Base-by-base conservation (phyloP, 2,888 invertebrate genomes). In the Lobophora halterata region DNA sequence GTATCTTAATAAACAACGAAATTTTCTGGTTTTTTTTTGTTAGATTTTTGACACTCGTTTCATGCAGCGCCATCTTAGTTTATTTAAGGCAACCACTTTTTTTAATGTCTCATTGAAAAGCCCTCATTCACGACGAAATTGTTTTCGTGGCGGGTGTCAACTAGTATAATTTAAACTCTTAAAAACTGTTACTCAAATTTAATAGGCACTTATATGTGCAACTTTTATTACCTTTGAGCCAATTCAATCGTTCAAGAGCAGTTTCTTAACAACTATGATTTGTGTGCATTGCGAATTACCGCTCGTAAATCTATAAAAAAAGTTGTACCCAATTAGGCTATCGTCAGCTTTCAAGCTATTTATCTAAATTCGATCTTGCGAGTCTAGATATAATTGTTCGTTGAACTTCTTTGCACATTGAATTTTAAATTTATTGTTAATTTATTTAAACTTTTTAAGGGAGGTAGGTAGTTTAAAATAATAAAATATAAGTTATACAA, bases 221-320 rank as follows among this genome's bases (percentile, higher is more conserved):
- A 32, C 32, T 30, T 39, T 40, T 39, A 42, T 30, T 19, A 32
- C 19, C 16, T 8, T 8, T 20, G 31, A 29, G 25, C 47, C 44
- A 48, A 44, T 48, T 44, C 24, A 20, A 28, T n/a, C n/a, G n/a
- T n/a, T n/a, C n/a, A n/a, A n/a, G n/a, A 24, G 39, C 36, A 10
- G 29, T 43, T 39, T 37, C 42, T 30, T 34, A 41, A 35, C 37
- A 21, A 38, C 40, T 40, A 34, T 42, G 42, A 42, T 43, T 35
- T 44, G 32, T 28, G 27, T 30, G 42, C 34, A 42, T 49, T 42
- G 45, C 45, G 39, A 46, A 49, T 43, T 49, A 40, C 24, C 9
- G 26, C 23, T 49, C 42, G 33, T 49, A 49, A 49, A 45, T 27
- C 24, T 29, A 20, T 27, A 33, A 40, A 47, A 47, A 47, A 47